phyloP scores from a whole-genome alignment of 1,140 invertebrate species.

The Heliconius himera region DNA sequence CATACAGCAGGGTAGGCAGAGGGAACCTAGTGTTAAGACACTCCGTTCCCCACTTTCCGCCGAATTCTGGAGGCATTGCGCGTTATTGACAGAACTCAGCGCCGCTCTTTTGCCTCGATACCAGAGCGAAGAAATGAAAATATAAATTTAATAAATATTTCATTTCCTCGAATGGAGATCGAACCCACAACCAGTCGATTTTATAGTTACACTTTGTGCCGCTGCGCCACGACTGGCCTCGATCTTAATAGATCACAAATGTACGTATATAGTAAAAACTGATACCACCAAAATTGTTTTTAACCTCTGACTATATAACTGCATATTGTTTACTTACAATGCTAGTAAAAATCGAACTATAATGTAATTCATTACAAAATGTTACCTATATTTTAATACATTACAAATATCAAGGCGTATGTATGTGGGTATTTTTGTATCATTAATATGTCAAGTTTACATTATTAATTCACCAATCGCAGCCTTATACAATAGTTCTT shows the following conservation, averaged over 20 bases:
- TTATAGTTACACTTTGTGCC: too few relatives aligned
- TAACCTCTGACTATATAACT: constrained; percentile 42
- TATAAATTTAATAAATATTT: too few relatives aligned
- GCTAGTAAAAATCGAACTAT: constrained; percentile 45
- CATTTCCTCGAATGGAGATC: too few relatives aligned
- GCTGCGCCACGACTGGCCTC: too few relatives aligned
- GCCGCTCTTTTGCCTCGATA: too few relatives aligned
- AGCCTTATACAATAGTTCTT: not conserved
- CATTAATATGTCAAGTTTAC: not conserved
- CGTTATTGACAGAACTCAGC: too few relatives aligned
- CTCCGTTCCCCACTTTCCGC: too few relatives aligned
- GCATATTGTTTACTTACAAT: constrained; percentile 39
- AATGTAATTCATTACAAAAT: constrained; percentile 46
- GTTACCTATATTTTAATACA: not conserved
- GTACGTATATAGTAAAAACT: not conserved
- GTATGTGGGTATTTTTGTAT: constrained; percentile 1
- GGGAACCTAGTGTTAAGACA: too few relatives aligned
- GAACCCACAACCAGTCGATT: too few relatives aligned
- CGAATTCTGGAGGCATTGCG: too few relatives aligned
- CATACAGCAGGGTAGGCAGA: too few relatives aligned
- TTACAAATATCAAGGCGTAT: not conserved
- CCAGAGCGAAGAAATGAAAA: too few relatives aligned
- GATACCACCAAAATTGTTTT: constrained; percentile 38
- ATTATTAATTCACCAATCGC: not conserved
- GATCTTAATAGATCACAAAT: not conserved